Base-by-base conservation (phyloP, 1,140 invertebrate species). In the Lineus longissimus region DNA sequence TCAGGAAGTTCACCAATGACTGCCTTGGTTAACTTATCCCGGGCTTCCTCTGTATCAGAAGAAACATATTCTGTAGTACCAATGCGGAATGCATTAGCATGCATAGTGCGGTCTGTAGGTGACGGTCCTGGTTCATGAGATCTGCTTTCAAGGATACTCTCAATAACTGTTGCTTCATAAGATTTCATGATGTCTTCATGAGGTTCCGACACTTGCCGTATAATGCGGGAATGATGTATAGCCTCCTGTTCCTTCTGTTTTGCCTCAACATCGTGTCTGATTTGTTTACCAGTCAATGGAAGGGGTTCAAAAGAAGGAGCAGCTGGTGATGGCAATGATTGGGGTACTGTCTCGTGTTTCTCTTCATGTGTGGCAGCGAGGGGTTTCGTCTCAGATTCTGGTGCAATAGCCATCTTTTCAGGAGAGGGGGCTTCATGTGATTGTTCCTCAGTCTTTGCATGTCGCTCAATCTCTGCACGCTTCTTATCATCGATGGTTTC, bases 401-500 rank as follows among this genome's bases (percentile, higher is more conserved):
- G 19, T 27, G n/a, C 25, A 36, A 36, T 4, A 36, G 33, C 33
- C 15, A 7, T 36, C 4, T 15, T 4, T 36, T 36, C 33, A 7
- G 47, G 47, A 6, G 47, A 51, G 9, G 47, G 25, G n/a, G 25
- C n/a, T 4, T 51, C 47, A 23, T 23, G 25, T 4, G 47, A 27
- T 27, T 51, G 47, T n/a, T 51, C 19, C 25, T 19, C 19, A 13
- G 40, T 43, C 11, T 13, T 43, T 43, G 11, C 11, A 43, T 11
- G 19, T 43, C 19, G 11, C 11, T 43, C 40, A n/a, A n/a, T n/a
- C n/a, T 63, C 61, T 25, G 33, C 11, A 9, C 57, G 59, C 41
- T 65, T 70, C 1, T 67, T 61, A 7, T 63, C 45, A 59, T 78
- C 77, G 67, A 78, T 78, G 43, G 66, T 67, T 60, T 85, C 83